Base-by-base conservation (phyloP, 2,113 vertebrate genomes). In the Rattus rattus region DNA sequence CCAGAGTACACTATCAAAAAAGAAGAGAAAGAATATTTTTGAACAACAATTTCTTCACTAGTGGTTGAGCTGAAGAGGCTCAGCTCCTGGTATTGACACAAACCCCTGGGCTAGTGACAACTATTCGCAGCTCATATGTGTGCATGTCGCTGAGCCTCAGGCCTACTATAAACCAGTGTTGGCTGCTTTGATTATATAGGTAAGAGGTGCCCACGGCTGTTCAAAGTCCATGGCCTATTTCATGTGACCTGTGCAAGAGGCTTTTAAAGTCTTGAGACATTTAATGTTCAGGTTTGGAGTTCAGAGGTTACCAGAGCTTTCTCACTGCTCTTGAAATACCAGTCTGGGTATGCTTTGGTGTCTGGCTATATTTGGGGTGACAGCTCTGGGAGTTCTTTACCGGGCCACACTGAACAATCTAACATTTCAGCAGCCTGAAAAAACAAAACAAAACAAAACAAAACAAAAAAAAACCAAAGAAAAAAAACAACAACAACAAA, bases 311-410 rank as follows among this genome's bases (percentile, higher is more conserved):
- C 49, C 88, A 77, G 88, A 88, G 22, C 52, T 76, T 72, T 88
- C 69, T 22, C 52, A 54, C n/a, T 79, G 17, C 30, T 92, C 17
- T 84, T 93, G 26, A 96, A 94, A 96, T 70, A 39, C 92, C 56
- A 91, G 67, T 26, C n/a, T 97, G 75, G 11, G 26, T 84, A 43
- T 75, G 24, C 20, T 93, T 95, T 90, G 83, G 49, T 86, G 36
- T 16, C 59, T 61, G 33, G 79, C 39, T 43, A 39, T 26, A 70
- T 72, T 88, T 84, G 7, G 20, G 20, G n/a, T n/a, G n/a, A 59
- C n/a, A 36, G 30, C 63, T 61, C 43, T 56, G 81, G 1, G 13
- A 47, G n/a, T 79, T 36, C 13, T 93, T 81, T 67, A 59, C 6
- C 30, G 39, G 39, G 26, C 33, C 52, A 93, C 17, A 30, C 2